A percentile compares a stretch with the other conserved stretches of the same genome.
These are phyloP conservation scores for Aplysia californica DNA, from an alignment of 1,140 invertebrate species.

Conservation along the genomic window DNA sequence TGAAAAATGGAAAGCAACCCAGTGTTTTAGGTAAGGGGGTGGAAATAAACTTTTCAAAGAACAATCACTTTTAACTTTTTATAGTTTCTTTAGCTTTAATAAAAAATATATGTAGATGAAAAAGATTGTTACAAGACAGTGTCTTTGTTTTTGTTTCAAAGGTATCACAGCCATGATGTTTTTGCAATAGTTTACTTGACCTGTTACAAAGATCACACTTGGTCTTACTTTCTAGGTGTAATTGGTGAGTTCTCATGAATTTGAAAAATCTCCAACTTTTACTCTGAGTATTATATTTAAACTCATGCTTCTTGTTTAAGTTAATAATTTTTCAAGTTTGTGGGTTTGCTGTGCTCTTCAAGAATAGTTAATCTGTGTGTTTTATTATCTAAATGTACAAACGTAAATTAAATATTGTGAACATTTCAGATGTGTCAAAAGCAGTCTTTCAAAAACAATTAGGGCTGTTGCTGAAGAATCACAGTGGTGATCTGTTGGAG, in stretches of 20 bases:
- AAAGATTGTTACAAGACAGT: neutral
- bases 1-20: slow-evolving; percentile 43
- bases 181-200: neutral
- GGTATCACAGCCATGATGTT: neutral
- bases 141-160: neutral
- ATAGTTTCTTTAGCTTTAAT: neutral
- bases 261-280: neutral
- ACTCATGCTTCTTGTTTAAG: neutral
- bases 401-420: neutral
- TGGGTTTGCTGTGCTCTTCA: no score
- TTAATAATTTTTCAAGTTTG: no score
- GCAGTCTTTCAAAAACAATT: slow-evolving; percentile 22
- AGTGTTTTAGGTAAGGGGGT: slow-evolving; percentile 52
- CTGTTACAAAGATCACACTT: neutral
- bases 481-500: slow-evolving; percentile 16
- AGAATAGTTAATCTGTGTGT: neutral
- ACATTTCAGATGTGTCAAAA: slow-evolving; percentile 7
- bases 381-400: neutral
- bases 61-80: no score
- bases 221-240: neutral
- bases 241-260: neutral
- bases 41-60: neutral
- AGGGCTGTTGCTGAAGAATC: slow-evolving; percentile 9
- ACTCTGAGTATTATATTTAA: neutral
- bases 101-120: neutral